Evolutionary conservation across 1,140 invertebrate species (phyloP), one percentile per base, ranked within the genome.

Genomic region (Zaprionus vittiger): DNA sequence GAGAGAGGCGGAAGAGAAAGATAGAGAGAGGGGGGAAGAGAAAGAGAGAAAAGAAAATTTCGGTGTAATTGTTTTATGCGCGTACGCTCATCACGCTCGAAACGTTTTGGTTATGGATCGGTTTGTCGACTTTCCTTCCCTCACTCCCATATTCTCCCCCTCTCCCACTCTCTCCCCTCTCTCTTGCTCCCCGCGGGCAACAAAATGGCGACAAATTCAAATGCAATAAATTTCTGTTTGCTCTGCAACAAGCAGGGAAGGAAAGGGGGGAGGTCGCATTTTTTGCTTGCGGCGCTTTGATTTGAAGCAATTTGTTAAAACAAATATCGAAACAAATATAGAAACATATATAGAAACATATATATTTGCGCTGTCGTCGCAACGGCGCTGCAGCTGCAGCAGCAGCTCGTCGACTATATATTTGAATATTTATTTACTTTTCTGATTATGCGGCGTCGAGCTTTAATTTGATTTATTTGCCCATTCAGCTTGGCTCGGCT

Each of bases 281-380:
- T 63, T 52, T 44, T 37, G 49, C 70, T 64, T 80, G 64, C 60
- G 77, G 31, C 15, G 68, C 65, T 67, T 85, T 84, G 82, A 83
- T 87, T 87, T 83, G 84, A 55, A 90, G 79, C 85, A 90, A 90
- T 91, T 90, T 90, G 85, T 90, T 89, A 91, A 91, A 82, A 76
- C 79, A 90, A 90, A 90, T 85, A 91, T 81, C 75, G 79, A 79
- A 74, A 90, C 75, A 44, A 44, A 44, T 44, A 44, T 44, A 5
- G 41, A 47, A 47, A 47, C 41, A 81, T 71, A 90, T 82, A 64
- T 78, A 59, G 41, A 47, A 47, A 47, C 41, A 81, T 71, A 90
- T 82, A 64, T 78, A 59, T 83, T 62, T 70, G 68, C 44, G 47
- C 71, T 64, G 55, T 64, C 38, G 17, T 37, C 28, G 54, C 63